A percentile compares a stretch with the other conserved stretches of the same genome.
Conservation (phyloP, 2,113 vertebrate species). For the Oenanthe oenanthe region DNA sequence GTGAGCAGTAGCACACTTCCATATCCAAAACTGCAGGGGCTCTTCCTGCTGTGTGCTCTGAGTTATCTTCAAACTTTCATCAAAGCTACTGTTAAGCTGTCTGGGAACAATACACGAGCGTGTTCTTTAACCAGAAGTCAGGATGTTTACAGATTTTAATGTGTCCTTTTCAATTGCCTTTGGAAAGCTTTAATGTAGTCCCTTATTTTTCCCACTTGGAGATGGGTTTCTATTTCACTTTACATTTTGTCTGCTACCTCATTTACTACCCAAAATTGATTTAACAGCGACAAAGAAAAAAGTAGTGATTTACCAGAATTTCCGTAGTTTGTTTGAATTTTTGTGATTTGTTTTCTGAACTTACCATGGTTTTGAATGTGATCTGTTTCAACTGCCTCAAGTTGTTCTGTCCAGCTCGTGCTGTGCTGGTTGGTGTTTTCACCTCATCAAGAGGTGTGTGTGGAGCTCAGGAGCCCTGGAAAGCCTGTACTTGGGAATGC, state of each 20-base stretch:
- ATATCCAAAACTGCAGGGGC: neutral
- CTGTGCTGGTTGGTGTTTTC: neutral
- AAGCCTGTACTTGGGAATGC: neutral
- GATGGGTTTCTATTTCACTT: neutral
- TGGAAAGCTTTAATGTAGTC: neutral
- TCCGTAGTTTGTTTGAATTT: neutral
- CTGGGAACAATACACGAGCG: neutral
- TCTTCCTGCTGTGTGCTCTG: neutral
- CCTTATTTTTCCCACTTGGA: neutral
- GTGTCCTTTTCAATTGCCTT: neutral
- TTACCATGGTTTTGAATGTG: neutral
- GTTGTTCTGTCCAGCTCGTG: neutral
- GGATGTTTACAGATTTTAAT: neutral
- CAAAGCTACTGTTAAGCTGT: neutral
- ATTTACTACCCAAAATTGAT: neutral
- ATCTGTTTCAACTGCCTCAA: neutral
- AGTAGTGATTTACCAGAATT: neutral
- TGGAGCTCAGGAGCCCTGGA: neutral
- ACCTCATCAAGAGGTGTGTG: rapidly evolving
- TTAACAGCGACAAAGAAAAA: rapidly evolving
- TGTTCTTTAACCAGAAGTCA: neutral
- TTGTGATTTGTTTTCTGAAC: neutral
- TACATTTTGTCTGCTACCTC: neutral
- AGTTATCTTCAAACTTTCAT: neutral
- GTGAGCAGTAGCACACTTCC: neutral